Evolutionary conservation across 1,140 invertebrate species (phyloP).

Genomic region (Anagrus nilaparvatae): DNA sequence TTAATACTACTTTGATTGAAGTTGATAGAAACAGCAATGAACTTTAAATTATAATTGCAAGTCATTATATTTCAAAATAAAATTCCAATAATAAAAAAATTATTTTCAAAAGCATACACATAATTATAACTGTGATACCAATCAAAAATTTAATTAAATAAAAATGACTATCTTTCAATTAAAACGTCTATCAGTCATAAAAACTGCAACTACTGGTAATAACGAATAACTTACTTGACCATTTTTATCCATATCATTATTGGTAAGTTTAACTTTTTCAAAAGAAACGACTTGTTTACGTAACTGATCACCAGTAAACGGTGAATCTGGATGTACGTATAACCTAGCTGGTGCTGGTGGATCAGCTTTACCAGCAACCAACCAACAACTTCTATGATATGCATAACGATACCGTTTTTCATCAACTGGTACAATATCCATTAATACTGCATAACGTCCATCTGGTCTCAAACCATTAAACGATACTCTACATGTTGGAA

Average conservation of each 20-base stretch:
- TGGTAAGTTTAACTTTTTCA: constrained; percentile 98
- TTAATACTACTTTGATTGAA: too few relatives aligned
- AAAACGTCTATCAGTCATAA: too few relatives aligned
- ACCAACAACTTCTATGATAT: constrained; percentile 94
- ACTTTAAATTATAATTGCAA: too few relatives aligned
- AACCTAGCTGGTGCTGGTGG: constrained; percentile 86
- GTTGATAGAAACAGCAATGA: too few relatives aligned
- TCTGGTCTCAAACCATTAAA: constrained; percentile 72
- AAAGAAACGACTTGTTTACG: constrained; percentile 96
- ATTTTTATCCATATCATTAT: constrained; percentile 98
- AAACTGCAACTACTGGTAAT: not conserved
- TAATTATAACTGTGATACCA: too few relatives aligned
- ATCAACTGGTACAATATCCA: constrained; percentile 95
- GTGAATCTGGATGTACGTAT: constrained; percentile 95
- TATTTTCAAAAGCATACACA: too few relatives aligned
- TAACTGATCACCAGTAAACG: constrained; percentile 91
- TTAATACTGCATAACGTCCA: constrained; percentile 73
- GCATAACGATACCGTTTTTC: constrained; percentile 97
- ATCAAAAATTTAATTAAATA: too few relatives aligned
- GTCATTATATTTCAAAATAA: too few relatives aligned
- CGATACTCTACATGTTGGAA: constrained; percentile 88
- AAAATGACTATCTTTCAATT: too few relatives aligned
- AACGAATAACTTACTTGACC: constrained; percentile 72
- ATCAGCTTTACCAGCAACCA: constrained; percentile 96
- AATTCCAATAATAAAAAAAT: too few relatives aligned